Evolutionary conservation across 2,888 invertebrate species (phyloP).

Genomic region (Megalurothrips usitatus): DNA sequence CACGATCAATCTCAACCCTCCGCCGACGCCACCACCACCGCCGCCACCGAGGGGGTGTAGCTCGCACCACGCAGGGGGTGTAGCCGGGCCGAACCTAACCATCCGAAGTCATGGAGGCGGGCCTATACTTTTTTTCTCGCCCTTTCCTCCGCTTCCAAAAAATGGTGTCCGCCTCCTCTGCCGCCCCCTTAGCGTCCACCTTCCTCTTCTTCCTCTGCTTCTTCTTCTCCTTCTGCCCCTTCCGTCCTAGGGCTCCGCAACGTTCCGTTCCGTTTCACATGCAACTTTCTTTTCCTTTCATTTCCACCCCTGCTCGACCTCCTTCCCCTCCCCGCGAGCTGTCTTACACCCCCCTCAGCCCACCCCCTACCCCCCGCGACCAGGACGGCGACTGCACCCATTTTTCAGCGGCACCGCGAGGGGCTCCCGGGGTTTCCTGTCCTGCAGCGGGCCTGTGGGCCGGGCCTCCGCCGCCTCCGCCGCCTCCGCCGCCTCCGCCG

Average conservation of each 20-base stretch:
- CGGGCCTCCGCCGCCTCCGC: background rate
- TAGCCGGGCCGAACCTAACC: no score
- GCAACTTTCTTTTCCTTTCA: constrained; percentile 26
- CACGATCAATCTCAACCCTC: constrained; percentile 3
- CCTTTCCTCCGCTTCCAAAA: background rate
- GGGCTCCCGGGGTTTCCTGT: background rate
- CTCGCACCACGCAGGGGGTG: no score
- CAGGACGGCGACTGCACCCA: constrained; percentile 11
- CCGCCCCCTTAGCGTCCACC: background rate
- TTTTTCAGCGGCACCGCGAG: constrained; percentile 4
- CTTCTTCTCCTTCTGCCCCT: background rate
- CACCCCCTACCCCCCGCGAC: background rate
- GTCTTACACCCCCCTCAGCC: background rate
- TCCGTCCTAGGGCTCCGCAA: background rate
- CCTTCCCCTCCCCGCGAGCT: background rate
- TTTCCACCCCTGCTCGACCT: background rate
- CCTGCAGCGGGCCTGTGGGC: background rate
- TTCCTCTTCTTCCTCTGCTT: background rate
- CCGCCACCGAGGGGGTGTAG: no score
- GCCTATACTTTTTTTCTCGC: background rate
- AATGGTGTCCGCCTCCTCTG: background rate
- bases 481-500: no score
- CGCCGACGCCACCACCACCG: background rate
- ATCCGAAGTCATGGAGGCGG: background rate
- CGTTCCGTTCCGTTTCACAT: constrained; percentile 20